Evolutionary conservation across 2,797 vertebrate species (phyloP), one percentile per base, ranked within the genome.

Genomic region (Molossus alvarezi): DNA sequence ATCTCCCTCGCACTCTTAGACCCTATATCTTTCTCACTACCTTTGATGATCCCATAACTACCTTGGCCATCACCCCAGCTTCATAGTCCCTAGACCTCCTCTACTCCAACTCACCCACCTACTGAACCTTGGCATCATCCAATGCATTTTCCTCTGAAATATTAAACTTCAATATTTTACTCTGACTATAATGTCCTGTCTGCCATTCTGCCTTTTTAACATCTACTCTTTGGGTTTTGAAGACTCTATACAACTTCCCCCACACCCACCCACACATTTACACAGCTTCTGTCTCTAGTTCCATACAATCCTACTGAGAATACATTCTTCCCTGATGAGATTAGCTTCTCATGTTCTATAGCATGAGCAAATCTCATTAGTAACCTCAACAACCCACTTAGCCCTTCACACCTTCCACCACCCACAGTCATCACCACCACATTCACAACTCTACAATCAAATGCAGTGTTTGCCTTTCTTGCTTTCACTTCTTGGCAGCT

Each of bases 391-490:
- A 88, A 88, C 5, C 53, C n/a, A 58, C 65, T 62, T 72, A 41
- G 45, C 45, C 25, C 25, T 20, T 80, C 65, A 60, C 67, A 86
- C 72, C 2, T 58, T 76, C 72, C 29, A 77, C 72, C 11, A 69
- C 53, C 37, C 62, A 77, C 55, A 80, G n/a, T 73, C 45, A 55
- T n/a, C 65, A 81, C 51, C 57, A 81, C 51, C 45, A 55, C 37
- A 81, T 53, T 93, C 76, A 80, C 6, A 72, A 65, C 20, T 81
- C 45, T 88, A 87, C 88, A 64, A 88, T 73, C 65, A 93, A 88
- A 80, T 14, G 20, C 45, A 93, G 23, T 45, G 45, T 73, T 55
- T 64, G 55, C 25, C 18, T 93, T 93, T 41, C 48, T 62, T n/a
- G 14, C 57, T 88, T 25, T 45, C 77, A 73, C 33, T 88, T 93